Evolutionary conservation across 2,113 vertebrate species (phyloP).

Genomic region (Oxygymnocypris stewartii): DNA sequence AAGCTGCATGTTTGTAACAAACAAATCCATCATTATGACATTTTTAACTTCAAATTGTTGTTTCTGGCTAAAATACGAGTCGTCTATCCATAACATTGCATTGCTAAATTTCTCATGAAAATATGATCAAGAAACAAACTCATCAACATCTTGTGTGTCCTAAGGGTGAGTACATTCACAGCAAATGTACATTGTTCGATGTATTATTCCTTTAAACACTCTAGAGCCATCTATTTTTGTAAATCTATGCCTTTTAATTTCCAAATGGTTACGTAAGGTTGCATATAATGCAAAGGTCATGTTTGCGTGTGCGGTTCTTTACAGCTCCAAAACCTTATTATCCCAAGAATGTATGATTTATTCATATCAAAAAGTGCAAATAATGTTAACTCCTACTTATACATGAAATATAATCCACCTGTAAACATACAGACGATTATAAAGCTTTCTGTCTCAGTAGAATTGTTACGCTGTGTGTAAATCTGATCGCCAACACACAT

Average conservation of each 20-base stretch:
- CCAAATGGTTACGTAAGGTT: not conserved
- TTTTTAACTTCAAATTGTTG: no score
- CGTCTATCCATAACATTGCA: no score
- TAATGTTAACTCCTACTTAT: not conserved
- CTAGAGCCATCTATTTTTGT: no score
- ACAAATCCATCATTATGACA: not conserved
- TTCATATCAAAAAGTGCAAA: slow-evolving; percentile 4
- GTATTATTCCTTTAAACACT: no score
- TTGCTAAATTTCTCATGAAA: no score
- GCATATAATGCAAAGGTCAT: not conserved
- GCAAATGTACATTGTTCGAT: no score
- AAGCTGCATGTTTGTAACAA: no score
- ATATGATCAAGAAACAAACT: no score
- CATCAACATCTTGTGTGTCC: no score
- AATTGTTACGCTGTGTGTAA: slow-evolving; percentile 3
- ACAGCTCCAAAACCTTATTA: not conserved
- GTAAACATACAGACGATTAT: not conserved
- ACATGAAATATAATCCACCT: not conserved
- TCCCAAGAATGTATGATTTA: not conserved
- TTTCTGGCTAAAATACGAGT: no score
- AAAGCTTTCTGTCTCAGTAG: not conserved
- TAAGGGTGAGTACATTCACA: no score
- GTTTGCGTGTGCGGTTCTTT: not conserved
- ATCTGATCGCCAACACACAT: slow-evolving; percentile 4
- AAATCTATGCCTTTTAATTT: not conserved